Evolutionary conservation across 2,113 vertebrate genomes (phyloP).

Genomic region (Larimichthys crocea): DNA sequence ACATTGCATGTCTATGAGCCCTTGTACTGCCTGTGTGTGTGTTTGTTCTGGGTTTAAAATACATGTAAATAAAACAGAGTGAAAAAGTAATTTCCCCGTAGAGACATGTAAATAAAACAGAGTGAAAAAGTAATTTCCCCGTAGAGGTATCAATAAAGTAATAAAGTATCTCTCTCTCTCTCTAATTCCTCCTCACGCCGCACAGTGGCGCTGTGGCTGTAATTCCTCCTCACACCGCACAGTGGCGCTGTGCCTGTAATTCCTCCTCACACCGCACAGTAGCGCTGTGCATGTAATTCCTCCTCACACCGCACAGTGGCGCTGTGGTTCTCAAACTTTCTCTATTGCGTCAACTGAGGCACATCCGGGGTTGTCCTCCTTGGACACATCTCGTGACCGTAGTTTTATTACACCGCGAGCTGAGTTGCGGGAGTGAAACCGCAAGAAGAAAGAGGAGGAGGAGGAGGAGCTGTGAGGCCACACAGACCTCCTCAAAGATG

Average conservation of each 20-base stretch:
- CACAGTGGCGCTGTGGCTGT: not conserved
- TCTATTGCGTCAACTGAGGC: slow-evolving; percentile 39
- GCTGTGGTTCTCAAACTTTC: not conserved
- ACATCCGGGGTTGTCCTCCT: slow-evolving; percentile 43
- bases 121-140: too few relatives aligned
- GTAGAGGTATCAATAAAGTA: too few relatives aligned
- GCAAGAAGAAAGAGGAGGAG: too few relatives aligned
- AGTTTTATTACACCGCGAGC: too few relatives aligned
- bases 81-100: too few relatives aligned
- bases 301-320: not conserved
- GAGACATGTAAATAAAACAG: too few relatives aligned
- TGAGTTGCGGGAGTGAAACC: too few relatives aligned
- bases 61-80: too few relatives aligned
- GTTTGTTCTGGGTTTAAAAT: too few relatives aligned
- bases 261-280: not conserved
- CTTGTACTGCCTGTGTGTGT: too few relatives aligned
- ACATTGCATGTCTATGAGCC: too few relatives aligned
- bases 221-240: not conserved
- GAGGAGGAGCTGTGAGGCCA: not conserved
- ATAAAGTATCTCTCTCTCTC: too few relatives aligned
- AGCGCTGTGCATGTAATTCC: not conserved
- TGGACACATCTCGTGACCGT: slow-evolving; percentile 39
- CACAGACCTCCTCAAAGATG: not conserved
- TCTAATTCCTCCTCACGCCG: not conserved
- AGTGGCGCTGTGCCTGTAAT: not conserved